phyloP scores from a whole-genome alignment of 2,113 vertebrate genomes.

The Diphyllodes magnificus region DNA sequence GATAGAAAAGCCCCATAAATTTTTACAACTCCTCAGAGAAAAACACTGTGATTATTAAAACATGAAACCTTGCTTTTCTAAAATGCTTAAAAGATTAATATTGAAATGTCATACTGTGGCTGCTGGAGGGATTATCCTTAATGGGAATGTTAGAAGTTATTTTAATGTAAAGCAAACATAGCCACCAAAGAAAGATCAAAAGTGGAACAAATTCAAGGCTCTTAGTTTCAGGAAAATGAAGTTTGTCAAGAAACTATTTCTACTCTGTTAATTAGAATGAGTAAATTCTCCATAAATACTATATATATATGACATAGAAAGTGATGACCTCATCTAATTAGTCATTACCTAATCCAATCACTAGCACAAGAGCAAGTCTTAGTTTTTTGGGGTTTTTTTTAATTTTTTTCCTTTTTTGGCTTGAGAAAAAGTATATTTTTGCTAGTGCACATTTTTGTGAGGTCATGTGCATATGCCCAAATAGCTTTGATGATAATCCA shows the following conservation, averaged over 20 bases:
- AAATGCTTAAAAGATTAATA: conserved; percentile 69
- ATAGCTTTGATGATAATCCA: conserved; percentile 7
- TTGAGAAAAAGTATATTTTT: not conserved
- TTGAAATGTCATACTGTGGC: conserved; percentile 58
- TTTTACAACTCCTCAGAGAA: conserved; percentile 62
- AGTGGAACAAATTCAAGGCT: conserved; percentile 35
- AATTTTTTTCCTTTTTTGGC: not conserved
- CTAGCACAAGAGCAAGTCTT: not conserved
- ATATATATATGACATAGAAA: not conserved
- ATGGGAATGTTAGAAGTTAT: conserved; percentile 62
- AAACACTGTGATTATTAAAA: conserved; percentile 68
- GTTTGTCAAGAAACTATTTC: conserved; percentile 43
- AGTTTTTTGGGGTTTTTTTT: no score
- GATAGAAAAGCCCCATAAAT: conserved; percentile 68
- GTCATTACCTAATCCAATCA: conserved; percentile 46
- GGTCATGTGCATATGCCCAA: not conserved
- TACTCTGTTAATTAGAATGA: conserved; percentile 31
- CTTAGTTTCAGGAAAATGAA: conserved; percentile 47
- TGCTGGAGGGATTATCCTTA: conserved; percentile 63
- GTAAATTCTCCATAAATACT: conserved; percentile 39
- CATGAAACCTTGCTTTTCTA: conserved; percentile 64
- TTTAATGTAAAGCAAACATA: conserved; percentile 69
- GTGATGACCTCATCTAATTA: conserved; percentile 54
- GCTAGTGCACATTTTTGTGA: not conserved
- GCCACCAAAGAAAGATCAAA: conserved; percentile 55